Conservation (phyloP, 2,797 vertebrate species). For the Nyctalus aviator region DNA sequence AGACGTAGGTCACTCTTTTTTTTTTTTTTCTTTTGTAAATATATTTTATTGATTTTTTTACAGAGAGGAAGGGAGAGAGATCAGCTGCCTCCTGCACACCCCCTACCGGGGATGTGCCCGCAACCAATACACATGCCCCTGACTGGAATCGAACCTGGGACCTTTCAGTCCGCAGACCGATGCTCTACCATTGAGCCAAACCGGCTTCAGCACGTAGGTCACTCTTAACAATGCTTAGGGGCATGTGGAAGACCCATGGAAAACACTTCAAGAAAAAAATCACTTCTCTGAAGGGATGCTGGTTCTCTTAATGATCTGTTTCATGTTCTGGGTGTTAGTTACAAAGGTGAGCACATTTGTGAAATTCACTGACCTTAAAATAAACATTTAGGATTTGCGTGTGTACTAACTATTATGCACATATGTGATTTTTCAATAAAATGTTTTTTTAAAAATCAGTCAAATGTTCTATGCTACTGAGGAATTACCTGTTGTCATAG, state of each 20-base stretch:
- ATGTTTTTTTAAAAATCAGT: rapidly evolving
- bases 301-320: background rate
- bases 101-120: no score
- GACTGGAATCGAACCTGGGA: no score
- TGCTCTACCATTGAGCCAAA: no score
- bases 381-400: background rate
- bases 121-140: no score
- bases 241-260: background rate
- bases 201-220: background rate
- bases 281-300: conserved; percentile 2
- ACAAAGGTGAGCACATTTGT: conserved; percentile 43
- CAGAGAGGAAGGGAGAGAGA: no score
- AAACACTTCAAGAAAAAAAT: conserved; percentile 43
- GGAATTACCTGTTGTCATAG: conserved; percentile 96
- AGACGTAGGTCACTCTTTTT: background rate
- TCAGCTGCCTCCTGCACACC: no score
- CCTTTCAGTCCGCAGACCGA: no score
- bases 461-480: background rate
- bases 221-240: background rate
- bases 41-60: no score
- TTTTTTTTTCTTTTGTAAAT: no score
- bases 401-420: background rate
- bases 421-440: background rate
- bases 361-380: background rate
- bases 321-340: background rate